Percentiles rank a stretch among this genome's conserved stretches.
Conservation (phyloP, 2,888 invertebrate species). For the Homarus gammarus region DNA sequence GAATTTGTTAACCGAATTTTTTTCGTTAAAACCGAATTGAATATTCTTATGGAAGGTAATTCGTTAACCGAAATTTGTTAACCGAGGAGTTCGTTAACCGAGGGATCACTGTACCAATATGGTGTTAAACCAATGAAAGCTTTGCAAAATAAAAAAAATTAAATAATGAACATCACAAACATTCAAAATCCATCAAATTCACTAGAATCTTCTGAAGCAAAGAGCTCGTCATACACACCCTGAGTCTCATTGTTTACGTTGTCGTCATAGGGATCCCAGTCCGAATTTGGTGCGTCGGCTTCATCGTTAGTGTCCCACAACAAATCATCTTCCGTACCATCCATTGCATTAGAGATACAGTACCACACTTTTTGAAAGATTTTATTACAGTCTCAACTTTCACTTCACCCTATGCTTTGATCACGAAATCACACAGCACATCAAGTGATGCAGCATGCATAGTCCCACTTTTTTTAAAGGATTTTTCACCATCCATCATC, state of each 20-base stretch:
- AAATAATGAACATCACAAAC: too few relatives aligned
- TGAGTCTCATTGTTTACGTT: conserved; percentile 2
- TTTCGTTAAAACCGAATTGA: too few relatives aligned
- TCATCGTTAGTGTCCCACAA: conserved; percentile 25
- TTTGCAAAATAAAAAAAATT: too few relatives aligned
- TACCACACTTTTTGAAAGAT: conserved; percentile 42
- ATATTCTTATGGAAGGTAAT: too few relatives aligned
- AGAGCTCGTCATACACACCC: not conserved
- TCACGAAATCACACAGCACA: conserved; percentile 22
- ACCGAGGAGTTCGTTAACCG: too few relatives aligned
- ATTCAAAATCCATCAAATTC: too few relatives aligned
- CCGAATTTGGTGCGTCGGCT: not conserved
- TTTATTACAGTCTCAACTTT: conserved; percentile 24
- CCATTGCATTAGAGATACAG: conserved; percentile 27
- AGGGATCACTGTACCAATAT: too few relatives aligned
- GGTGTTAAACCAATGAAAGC: too few relatives aligned
- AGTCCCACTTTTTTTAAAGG: not conserved
- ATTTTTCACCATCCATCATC: conserved; percentile 24
- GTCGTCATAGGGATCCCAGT: conserved; percentile 16
- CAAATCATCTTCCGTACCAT: conserved; percentile 28
- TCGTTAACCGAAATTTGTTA: too few relatives aligned
- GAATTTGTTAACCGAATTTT: too few relatives aligned
- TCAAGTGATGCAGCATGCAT: conserved; percentile 23
- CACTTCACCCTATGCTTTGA: conserved; percentile 26
- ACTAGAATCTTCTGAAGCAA: not conserved